These are phyloP conservation scores for Neoarius graeffei DNA, from an alignment of 2,113 vertebrate genomes.

Conservation along the genomic window DNA sequence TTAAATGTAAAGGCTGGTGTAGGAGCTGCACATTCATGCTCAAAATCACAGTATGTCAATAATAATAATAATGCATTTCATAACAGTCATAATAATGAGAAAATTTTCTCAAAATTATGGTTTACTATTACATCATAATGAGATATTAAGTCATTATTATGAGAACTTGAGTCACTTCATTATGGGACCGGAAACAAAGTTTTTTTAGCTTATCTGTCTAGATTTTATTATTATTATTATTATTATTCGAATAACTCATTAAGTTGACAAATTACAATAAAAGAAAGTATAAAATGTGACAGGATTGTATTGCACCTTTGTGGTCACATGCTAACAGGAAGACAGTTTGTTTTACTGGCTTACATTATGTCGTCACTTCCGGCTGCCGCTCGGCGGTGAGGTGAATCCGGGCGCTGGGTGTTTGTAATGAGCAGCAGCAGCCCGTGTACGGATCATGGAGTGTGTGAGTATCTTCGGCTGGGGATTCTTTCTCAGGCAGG, in stretches of 20 bases:
- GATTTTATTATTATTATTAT: neutral
- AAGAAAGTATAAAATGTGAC: neutral
- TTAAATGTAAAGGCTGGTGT: neutral
- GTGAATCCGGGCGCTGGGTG: neutral
- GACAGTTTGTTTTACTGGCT: neutral
- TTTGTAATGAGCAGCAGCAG: too few relatives aligned
- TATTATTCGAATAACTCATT: neutral
- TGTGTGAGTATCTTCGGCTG: slow-evolving; percentile 44
- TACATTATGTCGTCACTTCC: slow-evolving; percentile 38
- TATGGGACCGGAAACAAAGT: too few relatives aligned
- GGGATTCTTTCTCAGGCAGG: neutral
- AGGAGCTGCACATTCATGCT: neutral
- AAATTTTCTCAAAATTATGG: too few relatives aligned
- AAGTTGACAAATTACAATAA: neutral
- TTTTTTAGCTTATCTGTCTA: neutral
- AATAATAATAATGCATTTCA: too few relatives aligned
- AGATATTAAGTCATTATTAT: too few relatives aligned
- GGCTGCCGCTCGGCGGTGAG: neutral
- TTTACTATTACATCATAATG: too few relatives aligned
- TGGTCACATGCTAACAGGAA: neutral
- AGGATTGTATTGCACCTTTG: neutral
- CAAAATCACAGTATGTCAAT: too few relatives aligned
- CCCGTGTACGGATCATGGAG: slow-evolving; percentile 49
- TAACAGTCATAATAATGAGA: too few relatives aligned
- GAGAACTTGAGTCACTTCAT: too few relatives aligned